These are phyloP conservation scores for Eristalinus sepulchralis DNA, from an alignment of 2,888 invertebrate genomes.

Conservation along the genomic window DNA sequence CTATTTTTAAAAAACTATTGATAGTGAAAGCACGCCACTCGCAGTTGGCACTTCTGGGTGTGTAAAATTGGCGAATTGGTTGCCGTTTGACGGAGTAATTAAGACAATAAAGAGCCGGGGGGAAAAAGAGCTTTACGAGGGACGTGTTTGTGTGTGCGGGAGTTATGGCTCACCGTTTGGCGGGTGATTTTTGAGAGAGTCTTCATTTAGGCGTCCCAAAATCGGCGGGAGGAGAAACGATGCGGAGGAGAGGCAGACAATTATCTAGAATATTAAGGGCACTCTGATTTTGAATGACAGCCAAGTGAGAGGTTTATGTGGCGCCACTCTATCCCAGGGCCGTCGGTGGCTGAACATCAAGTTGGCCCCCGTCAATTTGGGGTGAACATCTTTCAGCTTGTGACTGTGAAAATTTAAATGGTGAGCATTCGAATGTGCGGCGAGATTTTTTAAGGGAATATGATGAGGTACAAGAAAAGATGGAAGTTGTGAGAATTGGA, in stretches of 20 bases:
- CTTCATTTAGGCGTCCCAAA: not conserved
- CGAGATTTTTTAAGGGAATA: no score
- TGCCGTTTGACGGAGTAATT: conserved; percentile 37
- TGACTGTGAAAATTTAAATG: not conserved
- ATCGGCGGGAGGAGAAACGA: no score
- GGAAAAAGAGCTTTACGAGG: not conserved
- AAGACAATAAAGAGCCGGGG: conserved; percentile 20
- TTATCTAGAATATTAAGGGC: not conserved
- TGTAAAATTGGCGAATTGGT: conserved; percentile 19
- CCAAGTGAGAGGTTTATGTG: not conserved
- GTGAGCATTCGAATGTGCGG: no score
- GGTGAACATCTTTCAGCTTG: not conserved
- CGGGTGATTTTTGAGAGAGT: not conserved
- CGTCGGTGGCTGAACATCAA: not conserved
- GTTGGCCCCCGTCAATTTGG: not conserved
- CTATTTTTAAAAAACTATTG: conserved; percentile 40
- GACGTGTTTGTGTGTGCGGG: not conserved
- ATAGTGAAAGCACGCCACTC: conserved; percentile 22
- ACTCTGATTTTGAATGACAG: not conserved
- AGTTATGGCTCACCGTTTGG: not conserved
- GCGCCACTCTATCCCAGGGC: not conserved
- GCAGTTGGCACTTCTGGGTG: conserved; percentile 17
- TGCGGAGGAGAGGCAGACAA: not conserved
- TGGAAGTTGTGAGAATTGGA: no score
- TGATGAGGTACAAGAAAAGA: no score